Percentiles rank a stretch among this genome's conserved stretches.
Conservation (phyloP, 1,140 invertebrate species). For the Caenorhabditis briggsae region DNA sequence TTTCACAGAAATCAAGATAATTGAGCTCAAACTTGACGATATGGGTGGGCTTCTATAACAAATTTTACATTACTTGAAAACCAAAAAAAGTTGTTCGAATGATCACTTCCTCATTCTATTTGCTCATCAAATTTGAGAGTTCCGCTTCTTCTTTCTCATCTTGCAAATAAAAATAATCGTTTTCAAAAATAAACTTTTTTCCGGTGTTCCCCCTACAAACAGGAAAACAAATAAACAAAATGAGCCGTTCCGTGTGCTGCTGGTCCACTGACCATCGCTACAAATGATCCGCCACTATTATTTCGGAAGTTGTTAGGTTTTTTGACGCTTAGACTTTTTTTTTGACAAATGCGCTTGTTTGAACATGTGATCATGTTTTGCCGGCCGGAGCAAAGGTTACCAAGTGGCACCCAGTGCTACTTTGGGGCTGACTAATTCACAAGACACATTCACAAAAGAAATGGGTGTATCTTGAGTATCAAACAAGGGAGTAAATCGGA, state of each 20-base stretch:
- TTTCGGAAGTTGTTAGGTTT: not conserved
- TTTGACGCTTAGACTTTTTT: not conserved
- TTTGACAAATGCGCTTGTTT: constrained; percentile 3
- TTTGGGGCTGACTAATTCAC: not conserved
- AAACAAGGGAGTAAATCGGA: not conserved
- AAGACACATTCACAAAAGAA: not conserved
- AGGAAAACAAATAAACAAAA: constrained; percentile 12
- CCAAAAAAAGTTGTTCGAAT: not conserved
- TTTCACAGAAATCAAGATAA: too few relatives aligned
- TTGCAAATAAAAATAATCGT: constrained; percentile 9
- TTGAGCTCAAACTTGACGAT: too few relatives aligned
- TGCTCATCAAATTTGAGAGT: not conserved
- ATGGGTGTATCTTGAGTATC: not conserved
- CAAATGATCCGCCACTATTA: not conserved
- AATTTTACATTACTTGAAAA: too few relatives aligned
- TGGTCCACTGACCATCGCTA: constrained; percentile 19
- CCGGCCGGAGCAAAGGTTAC: constrained; percentile 40
- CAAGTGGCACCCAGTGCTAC: constrained; percentile 37
- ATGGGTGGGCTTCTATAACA: too few relatives aligned
- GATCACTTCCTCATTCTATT: not conserved
- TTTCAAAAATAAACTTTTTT: not conserved
- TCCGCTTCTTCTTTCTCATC: not conserved
- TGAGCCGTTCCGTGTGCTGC: not conserved
- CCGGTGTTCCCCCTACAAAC: too few relatives aligned
- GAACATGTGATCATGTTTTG: constrained; percentile 49